phyloP scores from a whole-genome alignment of 2,888 invertebrate genomes.

The Drosophila fulvimacula region DNA sequence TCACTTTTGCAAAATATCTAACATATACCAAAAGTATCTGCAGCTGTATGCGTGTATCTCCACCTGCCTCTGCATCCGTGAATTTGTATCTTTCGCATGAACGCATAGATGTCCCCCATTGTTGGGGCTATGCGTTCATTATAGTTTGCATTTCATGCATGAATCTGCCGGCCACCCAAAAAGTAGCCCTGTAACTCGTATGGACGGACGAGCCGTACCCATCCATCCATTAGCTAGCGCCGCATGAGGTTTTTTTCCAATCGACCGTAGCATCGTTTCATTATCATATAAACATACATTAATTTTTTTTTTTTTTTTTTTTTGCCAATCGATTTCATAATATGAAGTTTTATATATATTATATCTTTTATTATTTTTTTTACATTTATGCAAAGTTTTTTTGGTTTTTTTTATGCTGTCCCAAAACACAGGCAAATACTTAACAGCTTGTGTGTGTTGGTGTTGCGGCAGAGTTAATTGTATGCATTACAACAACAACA shows the following conservation, averaged over 20 bases:
- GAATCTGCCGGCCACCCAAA: slow-evolving; percentile 49
- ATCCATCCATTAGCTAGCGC: slow-evolving; percentile 69
- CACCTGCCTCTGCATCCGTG: background rate
- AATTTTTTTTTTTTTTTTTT: slow-evolving; percentile 33
- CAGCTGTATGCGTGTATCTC: background rate
- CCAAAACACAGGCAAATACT: slow-evolving; percentile 28
- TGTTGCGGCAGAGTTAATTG: slow-evolving; percentile 67
- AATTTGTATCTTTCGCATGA: slow-evolving; percentile 24
- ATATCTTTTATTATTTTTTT: slow-evolving; percentile 33
- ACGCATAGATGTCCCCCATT: slow-evolving; percentile 49
- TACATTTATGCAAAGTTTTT: slow-evolving; percentile 67
- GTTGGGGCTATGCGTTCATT: slow-evolving; percentile 59
- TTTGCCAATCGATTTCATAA: slow-evolving; percentile 78
- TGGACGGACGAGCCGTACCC: background rate
- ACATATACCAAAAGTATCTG: background rate
- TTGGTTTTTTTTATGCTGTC: slow-evolving; percentile 43
- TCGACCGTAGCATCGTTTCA: slow-evolving; percentile 74
- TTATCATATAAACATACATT: slow-evolving; percentile 62
- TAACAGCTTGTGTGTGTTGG: slow-evolving; percentile 33
- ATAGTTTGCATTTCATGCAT: slow-evolving; percentile 79
- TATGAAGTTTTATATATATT: slow-evolving; percentile 38
- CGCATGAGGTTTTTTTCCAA: slow-evolving; percentile 73
- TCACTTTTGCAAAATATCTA: slow-evolving; percentile 50
- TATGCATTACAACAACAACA: slow-evolving; percentile 61
- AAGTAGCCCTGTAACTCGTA: slow-evolving; percentile 5